These are phyloP conservation scores for Phyllotis vaccarum DNA, from an alignment of 2,797 vertebrate genomes.

Conservation along the genomic window DNA sequence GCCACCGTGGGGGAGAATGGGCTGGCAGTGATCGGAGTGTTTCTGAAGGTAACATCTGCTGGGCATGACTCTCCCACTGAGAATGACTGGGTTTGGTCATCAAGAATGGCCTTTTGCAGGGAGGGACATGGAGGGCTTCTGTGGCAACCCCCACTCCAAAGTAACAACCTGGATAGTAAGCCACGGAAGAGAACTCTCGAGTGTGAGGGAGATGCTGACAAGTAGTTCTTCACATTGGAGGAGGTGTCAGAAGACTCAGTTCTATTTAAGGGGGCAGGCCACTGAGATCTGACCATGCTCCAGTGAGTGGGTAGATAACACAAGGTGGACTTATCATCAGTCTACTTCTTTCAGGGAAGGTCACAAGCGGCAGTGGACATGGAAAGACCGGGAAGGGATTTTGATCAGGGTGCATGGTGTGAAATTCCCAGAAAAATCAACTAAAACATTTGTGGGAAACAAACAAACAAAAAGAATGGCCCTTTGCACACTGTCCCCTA, in stretches of 20 bases:
- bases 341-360: background rate
- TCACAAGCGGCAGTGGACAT: background rate
- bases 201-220: background rate
- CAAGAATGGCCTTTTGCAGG: background rate
- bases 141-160: background rate
- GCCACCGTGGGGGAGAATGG: conserved; percentile 94
- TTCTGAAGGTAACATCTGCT: conserved; percentile 92
- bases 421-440: background rate
- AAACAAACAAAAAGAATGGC: background rate
- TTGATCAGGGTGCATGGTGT: background rate
- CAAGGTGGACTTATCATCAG: background rate
- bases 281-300: background rate
- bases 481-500: rapidly evolving
- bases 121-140: background rate
- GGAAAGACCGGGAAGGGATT: background rate
- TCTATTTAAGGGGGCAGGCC: background rate
- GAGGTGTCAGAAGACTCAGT: background rate
- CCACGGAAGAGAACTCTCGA: background rate
- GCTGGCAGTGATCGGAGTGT: conserved; percentile 95
- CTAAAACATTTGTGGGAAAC: background rate
- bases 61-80: background rate
- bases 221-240: background rate
- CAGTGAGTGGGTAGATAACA: background rate
- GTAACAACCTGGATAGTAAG: background rate
- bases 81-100: rapidly evolving